Percentiles rank a stretch among this genome's conserved stretches.
These are phyloP conservation scores for Atta colombica DNA, from an alignment of 1,140 invertebrate genomes.

Conservation along the genomic window DNA sequence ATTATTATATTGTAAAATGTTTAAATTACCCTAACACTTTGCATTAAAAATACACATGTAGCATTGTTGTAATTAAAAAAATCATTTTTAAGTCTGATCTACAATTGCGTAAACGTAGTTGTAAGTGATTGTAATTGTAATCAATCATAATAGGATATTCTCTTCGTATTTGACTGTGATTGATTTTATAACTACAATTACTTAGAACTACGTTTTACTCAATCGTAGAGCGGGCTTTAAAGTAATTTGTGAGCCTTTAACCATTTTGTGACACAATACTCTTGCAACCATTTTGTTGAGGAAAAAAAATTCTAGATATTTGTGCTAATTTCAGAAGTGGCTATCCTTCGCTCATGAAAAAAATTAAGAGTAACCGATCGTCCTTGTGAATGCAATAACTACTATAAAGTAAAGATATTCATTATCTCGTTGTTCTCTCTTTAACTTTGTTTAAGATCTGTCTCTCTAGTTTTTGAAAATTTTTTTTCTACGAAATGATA, in stretches of 20 bases:
- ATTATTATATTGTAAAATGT: no score
- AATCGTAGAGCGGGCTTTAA: not conserved
- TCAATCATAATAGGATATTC: no score
- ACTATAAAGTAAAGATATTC: constrained; percentile 17
- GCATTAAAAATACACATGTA: not conserved
- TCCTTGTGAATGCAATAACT: constrained; percentile 49
- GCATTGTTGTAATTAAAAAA: not conserved
- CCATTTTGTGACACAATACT: not conserved
- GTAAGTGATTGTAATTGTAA: no score
- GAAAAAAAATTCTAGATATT: constrained; percentile 4
- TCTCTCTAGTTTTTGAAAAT: not conserved
- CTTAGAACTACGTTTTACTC: no score
- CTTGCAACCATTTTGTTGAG: not conserved
- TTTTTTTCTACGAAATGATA: not conserved
- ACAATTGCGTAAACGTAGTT: no score
- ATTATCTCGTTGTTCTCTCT: constrained; percentile 18
- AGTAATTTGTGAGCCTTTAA: not conserved
- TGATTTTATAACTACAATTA: no score
- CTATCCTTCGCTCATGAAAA: constrained; percentile 65
- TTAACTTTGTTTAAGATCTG: not conserved
- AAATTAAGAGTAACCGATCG: constrained; percentile 70
- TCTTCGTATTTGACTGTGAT: no score
- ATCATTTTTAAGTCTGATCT: no score
- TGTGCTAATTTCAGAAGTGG: constrained; percentile 50
- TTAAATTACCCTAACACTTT: not conserved